Conservation (phyloP, 2,113 vertebrate species). For the Cynocephalus volans region DNA sequence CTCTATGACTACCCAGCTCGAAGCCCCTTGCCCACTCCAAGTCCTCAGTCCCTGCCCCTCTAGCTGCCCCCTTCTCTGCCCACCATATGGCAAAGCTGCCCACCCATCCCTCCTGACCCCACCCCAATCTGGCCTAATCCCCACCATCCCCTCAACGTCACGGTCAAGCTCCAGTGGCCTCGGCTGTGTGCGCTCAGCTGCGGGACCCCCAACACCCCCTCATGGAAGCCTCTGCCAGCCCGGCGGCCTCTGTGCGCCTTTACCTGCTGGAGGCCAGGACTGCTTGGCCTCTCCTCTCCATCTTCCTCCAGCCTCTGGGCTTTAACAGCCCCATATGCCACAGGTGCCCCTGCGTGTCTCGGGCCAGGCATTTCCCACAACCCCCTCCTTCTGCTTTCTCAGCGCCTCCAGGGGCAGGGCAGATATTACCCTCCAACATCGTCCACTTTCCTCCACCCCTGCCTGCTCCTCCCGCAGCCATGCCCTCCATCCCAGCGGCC, state of each 20-base stretch:
- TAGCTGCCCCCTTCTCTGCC: fast-evolving
- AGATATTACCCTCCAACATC: fast-evolving
- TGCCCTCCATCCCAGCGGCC: fast-evolving
- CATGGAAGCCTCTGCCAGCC: background rate
- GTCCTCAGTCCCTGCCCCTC: fast-evolving
- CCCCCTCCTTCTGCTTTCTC: background rate
- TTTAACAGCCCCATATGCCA: too few relatives aligned
- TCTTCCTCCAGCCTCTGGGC: fast-evolving
- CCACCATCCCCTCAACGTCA: background rate
- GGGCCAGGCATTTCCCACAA: fast-evolving
- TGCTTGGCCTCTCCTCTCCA: background rate
- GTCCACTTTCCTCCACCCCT: fast-evolving
- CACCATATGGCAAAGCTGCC: background rate
- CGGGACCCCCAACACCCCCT: background rate
- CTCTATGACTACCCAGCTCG: fast-evolving
- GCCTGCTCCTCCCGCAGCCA: fast-evolving
- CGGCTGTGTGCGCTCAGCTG: too few relatives aligned
- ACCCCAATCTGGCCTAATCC: too few relatives aligned
- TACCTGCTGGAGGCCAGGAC: background rate
- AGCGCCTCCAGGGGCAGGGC: fast-evolving
- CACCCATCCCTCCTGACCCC: too few relatives aligned
- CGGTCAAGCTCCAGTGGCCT: background rate
- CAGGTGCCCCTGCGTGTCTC: fast-evolving
- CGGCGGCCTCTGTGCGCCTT: fast-evolving
- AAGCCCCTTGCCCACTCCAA: fast-evolving